Percentiles rank a stretch among this genome's conserved stretches.
Evolutionary conservation across 2,888 invertebrate genomes (phyloP).

Genomic region (Tricholauxania praeusta): DNA sequence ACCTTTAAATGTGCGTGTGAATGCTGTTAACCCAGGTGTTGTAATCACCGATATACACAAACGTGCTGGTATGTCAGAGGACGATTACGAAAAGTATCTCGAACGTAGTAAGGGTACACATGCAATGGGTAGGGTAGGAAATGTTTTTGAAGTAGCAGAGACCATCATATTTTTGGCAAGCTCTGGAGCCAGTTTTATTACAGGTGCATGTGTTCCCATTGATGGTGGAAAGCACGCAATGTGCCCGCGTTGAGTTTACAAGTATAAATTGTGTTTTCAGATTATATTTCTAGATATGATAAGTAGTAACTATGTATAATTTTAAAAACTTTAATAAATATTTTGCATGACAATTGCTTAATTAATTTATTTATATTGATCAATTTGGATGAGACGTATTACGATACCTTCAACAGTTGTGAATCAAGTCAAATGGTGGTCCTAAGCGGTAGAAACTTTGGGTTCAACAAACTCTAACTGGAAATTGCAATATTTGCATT

Average conservation of each 20-base stretch:
- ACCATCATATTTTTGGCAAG: constrained; percentile 91
- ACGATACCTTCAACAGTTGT: too few relatives aligned
- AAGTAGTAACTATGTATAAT: background rate
- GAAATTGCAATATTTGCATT: too few relatives aligned
- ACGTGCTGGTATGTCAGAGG: constrained; percentile 81
- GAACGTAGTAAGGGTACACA: constrained; percentile 86
- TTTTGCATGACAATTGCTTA: background rate
- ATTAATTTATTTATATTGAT: background rate
- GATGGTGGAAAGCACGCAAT: constrained; percentile 74
- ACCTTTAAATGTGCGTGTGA: constrained; percentile 83
- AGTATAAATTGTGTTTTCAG: background rate
- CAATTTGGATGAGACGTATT: too few relatives aligned
- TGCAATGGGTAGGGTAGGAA: constrained; percentile 86
- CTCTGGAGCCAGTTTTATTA: constrained; percentile 77
- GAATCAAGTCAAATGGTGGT: too few relatives aligned
- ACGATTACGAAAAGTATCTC: constrained; percentile 81
- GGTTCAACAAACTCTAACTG: too few relatives aligned
- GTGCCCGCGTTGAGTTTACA: constrained; percentile 73
- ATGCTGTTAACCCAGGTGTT: constrained; percentile 93
- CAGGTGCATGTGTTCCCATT: constrained; percentile 78
- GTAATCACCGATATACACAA: constrained; percentile 87
- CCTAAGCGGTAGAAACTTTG: too few relatives aligned
- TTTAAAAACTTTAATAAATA: background rate
- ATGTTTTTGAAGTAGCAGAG: constrained; percentile 85
- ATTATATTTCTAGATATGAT: background rate